These are phyloP conservation scores for Teinopalpus imperialis DNA, from an alignment of 2,888 invertebrate species.

Conservation along the genomic window DNA sequence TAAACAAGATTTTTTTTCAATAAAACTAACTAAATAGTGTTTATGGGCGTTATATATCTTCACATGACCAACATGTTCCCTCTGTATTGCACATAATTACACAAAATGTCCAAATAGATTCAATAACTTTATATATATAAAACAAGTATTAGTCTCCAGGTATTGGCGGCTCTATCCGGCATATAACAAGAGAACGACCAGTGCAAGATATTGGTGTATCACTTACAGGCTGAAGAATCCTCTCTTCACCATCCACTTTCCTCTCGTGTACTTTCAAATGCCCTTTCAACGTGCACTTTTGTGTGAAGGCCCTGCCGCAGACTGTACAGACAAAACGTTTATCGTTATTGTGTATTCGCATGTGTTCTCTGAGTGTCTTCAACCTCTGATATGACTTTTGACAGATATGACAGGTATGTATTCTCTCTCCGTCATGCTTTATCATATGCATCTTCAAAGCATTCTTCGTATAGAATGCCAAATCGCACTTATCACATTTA, in stretches of 20 bases:
- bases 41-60: too few species aligned
- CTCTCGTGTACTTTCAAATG: slow-evolving; percentile 70
- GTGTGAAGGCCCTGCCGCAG: slow-evolving; percentile 71
- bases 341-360: slow-evolving; percentile 72
- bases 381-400: slow-evolving; percentile 74
- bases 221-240: slow-evolving; percentile 32
- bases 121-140: too few species aligned
- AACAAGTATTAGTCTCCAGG: slow-evolving; percentile 2
- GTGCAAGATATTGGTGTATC: slow-evolving; percentile 2
- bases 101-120: too few species aligned
- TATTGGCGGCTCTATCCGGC: not conserved
- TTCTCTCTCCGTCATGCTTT: slow-evolving; percentile 77
- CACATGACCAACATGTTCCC: too few species aligned
- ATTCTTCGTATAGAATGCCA: slow-evolving; percentile 78
- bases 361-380: slow-evolving; percentile 67
- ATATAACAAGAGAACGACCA: slow-evolving; percentile 13
- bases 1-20: too few species aligned
- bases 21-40: too few species aligned
- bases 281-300: slow-evolving; percentile 72
- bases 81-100: too few species aligned
- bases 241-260: slow-evolving; percentile 53
- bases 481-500: slow-evolving; percentile 75
- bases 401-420: slow-evolving; percentile 75
- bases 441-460: slow-evolving; percentile 82
- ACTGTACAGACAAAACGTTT: slow-evolving; percentile 69